Conservation (phyloP, 1,140 invertebrate species). For the Rhizoglyphus robini region DNA sequence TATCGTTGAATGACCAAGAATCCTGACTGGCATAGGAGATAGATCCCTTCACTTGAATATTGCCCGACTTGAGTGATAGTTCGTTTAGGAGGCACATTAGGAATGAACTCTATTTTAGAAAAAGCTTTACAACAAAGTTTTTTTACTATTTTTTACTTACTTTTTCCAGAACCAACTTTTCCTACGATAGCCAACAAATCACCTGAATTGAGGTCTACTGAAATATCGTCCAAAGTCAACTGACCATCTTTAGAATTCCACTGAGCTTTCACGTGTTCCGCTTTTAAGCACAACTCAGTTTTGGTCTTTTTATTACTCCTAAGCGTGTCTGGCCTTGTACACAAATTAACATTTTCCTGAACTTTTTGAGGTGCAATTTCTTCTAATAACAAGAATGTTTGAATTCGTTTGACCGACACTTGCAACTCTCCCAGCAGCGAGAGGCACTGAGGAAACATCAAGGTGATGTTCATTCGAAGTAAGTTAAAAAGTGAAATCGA, state of each 20-base stretch:
- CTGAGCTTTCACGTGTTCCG: too few relatives aligned
- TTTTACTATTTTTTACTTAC: too few relatives aligned
- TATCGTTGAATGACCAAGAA: too few relatives aligned
- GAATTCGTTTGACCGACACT: slow-evolving; percentile 47
- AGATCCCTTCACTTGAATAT: slow-evolving; percentile 51
- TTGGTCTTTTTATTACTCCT: too few relatives aligned
- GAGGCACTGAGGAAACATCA: slow-evolving; percentile 54
- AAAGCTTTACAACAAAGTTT: too few relatives aligned
- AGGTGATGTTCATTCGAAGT: slow-evolving; percentile 47
- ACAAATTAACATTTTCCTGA: too few relatives aligned
- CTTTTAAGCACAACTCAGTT: too few relatives aligned
- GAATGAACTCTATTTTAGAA: too few relatives aligned
- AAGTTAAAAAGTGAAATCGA: slow-evolving; percentile 55
- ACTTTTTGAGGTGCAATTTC: background rate
- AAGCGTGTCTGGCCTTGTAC: too few relatives aligned
- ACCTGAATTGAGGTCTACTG: slow-evolving; percentile 24
- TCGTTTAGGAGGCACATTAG: slow-evolving; percentile 66
- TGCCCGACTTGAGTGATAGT: slow-evolving; percentile 49
- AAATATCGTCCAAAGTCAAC: slow-evolving; percentile 23
- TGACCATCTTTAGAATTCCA: too few relatives aligned
- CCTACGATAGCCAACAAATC: slow-evolving; percentile 56
- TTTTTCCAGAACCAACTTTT: slow-evolving; percentile 47
- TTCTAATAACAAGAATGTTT: too few relatives aligned
- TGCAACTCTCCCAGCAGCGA: slow-evolving; percentile 35
- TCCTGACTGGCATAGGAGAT: slow-evolving; percentile 77